phyloP scores from a whole-genome alignment of 2,888 invertebrate genomes.

The Tolmerus cingulatus region DNA sequence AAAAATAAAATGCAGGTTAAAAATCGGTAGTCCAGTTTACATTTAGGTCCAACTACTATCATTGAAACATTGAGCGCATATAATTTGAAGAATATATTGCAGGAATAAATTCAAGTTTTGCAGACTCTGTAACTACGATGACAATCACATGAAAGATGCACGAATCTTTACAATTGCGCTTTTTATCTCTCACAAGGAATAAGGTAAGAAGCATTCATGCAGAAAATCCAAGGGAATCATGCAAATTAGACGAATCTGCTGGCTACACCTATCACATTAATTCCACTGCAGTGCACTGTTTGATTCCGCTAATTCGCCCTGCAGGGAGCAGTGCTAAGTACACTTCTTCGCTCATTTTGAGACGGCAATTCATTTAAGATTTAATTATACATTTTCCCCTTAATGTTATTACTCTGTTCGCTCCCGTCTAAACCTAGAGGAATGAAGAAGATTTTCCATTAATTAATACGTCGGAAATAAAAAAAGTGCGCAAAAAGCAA shows the following conservation, averaged over 20 bases:
- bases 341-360: background rate
- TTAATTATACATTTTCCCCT: constrained; percentile 13
- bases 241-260: background rate
- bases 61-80: too few species aligned
- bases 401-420: constrained; percentile 3
- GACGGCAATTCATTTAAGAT: background rate
- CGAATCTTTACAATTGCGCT: background rate
- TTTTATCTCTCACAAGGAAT: background rate
- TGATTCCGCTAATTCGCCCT: background rate
- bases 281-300: background rate
- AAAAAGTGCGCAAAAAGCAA: background rate
- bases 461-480: constrained; percentile 9
- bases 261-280: constrained; percentile 3
- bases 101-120: too few species aligned
- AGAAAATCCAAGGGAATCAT: background rate
- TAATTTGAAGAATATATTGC: too few species aligned
- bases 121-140: background rate
- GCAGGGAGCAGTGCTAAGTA: background rate
- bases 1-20: too few species aligned
- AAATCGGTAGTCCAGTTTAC: too few species aligned
- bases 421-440: background rate
- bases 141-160: background rate
- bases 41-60: too few species aligned
- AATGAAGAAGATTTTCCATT: background rate
- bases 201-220: background rate